Evolutionary conservation across 2,113 vertebrate species (phyloP).

Genomic region (Myiagra hebetior): DNA sequence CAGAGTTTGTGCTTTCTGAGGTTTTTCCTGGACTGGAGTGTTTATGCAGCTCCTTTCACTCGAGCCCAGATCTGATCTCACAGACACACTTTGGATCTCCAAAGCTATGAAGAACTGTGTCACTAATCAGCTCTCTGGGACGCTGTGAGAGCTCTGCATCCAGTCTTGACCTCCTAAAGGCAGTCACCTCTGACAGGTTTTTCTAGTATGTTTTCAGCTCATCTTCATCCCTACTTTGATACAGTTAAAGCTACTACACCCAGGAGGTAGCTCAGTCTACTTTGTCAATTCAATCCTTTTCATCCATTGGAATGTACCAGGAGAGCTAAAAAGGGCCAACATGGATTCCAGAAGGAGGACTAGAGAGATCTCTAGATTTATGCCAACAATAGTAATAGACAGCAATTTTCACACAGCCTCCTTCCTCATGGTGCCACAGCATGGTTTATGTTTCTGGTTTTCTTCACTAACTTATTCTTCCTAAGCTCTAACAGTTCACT

Average conservation of each 20-base stretch:
- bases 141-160: neutral
- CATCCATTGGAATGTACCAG: neutral
- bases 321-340: neutral
- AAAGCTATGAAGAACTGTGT: neutral
- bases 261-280: neutral
- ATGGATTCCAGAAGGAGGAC: neutral
- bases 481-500: neutral
- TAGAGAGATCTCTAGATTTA: neutral
- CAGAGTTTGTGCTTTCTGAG: neutral
- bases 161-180: neutral
- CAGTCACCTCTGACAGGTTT: neutral
- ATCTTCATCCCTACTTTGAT: rapidly evolving
- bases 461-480: neutral
- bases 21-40: neutral
- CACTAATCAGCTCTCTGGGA: neutral
- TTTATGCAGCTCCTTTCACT: neutral
- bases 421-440: neutral
- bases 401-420: neutral
- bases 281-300: neutral
- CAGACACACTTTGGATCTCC: neutral
- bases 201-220: neutral
- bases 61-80: neutral
- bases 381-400: neutral
- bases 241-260: neutral
- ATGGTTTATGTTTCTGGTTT: neutral